Base-by-base conservation (phyloP, 1,140 invertebrate genomes). In the Drosophila baimaii region DNA sequence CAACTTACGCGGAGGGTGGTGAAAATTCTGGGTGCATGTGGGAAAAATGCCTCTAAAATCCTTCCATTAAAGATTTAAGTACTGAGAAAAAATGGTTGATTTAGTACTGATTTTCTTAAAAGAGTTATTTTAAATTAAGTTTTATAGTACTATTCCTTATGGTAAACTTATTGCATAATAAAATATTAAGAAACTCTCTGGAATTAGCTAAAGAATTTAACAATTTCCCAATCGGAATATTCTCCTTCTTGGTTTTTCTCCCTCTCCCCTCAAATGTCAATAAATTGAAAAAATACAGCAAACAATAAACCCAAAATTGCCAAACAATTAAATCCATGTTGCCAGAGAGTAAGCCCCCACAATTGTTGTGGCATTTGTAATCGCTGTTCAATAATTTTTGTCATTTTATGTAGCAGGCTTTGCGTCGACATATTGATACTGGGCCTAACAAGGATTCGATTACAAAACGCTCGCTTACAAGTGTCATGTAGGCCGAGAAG, bases 361-460 rank as follows among this genome's bases (percentile, higher is more conserved):
- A 78, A 65, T 64, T 72, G 69, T 81, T 88, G 72, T 88, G 84
- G 75, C 84, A 89, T 88, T 88, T 84, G 73, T 88, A 88, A 88
- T 88, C 84, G 84, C 73, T 78, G 84, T 80, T 82, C 84, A 88
- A 88, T 88, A 80, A 89, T 88, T 89, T 89, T 83, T 89, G 84
- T 61, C 74, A 88, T 84, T 89, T 88, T 89, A 88, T 81, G 65
- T 79, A 76, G 27, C 81, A 66, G 69, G 83, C 83, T 88, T 88
- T 89, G 37, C 71, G 71, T 59, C 68, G 49, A 49, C 47, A 69
- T 51, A 68, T 29, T 65, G 46, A 65, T 54, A 68, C 47, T 27
- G 29, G 37, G 52, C 56, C 64, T 58, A 61, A 63, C 77, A 72
- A 61, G 61, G 52, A 69, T 80, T 71, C 51, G 46, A 58, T 64